Evolutionary conservation across 2,888 invertebrate genomes (phyloP), one percentile per base, ranked within the genome.

Genomic region (Bruchidius siliquastri): DNA sequence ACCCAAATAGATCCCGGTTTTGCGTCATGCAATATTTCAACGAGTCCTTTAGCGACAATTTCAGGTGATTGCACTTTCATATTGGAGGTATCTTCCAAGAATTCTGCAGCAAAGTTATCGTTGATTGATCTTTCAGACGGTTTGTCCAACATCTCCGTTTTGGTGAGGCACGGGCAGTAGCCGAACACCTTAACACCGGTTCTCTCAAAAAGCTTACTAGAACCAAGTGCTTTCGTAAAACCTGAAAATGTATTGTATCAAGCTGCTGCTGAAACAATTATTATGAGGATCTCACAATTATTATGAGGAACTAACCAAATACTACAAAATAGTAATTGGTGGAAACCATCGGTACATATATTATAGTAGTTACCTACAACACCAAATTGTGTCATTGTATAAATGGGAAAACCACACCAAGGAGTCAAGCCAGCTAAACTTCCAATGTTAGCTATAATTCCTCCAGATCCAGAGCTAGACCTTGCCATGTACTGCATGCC

Each of bases 361-460:
- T 30, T 8, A 6, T 49, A 13, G 1, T 49, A 74, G 66, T 74
- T 74, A 68, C 83, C 83, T 21, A 81, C 79, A 49, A 84, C 79
- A 21, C 82, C 85, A 70, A 82, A 80, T 72, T 85, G 84, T 1
- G 84, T 84, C 89, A 79, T 88, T 85, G 84, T 90, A 88, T 83
- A 81, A 30, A 89, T 82, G 0, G 91, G 91, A 30, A 88, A 82
- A 67, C 87, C 89, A 20, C 88, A 87, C 26, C 88, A 86, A 0
- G 89, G 84, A 74, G 87, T 86, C 72, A 88, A 87, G 0, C 91
- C 91, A 75, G 90, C 88, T 30, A 90, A 88, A 0, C 92, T 91
- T 2, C 90, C 88, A 20, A 91, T 83, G 80, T 92, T 92, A 3
- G 92, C 87, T 72, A 92, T 89, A 0, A 89, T 88, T 0, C 92